Base-by-base conservation (phyloP, 2,797 vertebrate genomes). In the Syndactyla subalaris region DNA sequence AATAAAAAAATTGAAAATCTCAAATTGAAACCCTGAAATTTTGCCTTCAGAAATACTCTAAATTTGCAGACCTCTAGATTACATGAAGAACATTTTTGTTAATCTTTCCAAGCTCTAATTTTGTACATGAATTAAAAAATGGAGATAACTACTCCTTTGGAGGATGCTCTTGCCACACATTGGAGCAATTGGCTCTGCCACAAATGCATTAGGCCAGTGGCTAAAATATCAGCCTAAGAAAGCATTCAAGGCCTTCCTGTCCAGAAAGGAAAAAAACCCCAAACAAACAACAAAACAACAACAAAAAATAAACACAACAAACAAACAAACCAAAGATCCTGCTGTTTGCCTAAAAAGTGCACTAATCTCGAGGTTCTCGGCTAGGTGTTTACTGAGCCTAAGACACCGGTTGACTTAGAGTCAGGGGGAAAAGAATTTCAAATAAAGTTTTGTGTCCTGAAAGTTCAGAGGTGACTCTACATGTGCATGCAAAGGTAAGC, bases 401-500 rank as follows among this genome's bases (percentile, higher is more conserved):
- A 51, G 7, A 62, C 14, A 39, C 15, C 21, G 15, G 15, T 6
- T 73, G 43, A 16, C 21, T 41, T 71, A 11, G 12, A 75, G 13
- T n/a, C 9, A 39, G 70, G 11, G 7, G 3, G 8, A 20, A 23
- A 54, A 43, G 41, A 41, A 17, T 43, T 43, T 15, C 17, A 43
- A 48, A 38, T 32, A 49, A 54, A 14, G 7, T 19, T 20, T 15
- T 65, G 7, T 67, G 55, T 32, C 34, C 9, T 61, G 6, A 29
- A n/a, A 57, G 6, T 32, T 76, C 26, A 52, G 32, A 14, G 34
- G 34, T 49, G 32, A 72, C 17, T 3, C 73, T 79, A 46, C 58
- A 54, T 1, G 0, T 27, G 16, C 7, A 13, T 7, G 13, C 23
- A 41, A 27, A 6, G 17, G 13, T 59, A 71, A 63, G 9, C 4